Base-by-base conservation (phyloP, 2,113 vertebrate genomes). In the Pelvicachromis taeniatus region DNA sequence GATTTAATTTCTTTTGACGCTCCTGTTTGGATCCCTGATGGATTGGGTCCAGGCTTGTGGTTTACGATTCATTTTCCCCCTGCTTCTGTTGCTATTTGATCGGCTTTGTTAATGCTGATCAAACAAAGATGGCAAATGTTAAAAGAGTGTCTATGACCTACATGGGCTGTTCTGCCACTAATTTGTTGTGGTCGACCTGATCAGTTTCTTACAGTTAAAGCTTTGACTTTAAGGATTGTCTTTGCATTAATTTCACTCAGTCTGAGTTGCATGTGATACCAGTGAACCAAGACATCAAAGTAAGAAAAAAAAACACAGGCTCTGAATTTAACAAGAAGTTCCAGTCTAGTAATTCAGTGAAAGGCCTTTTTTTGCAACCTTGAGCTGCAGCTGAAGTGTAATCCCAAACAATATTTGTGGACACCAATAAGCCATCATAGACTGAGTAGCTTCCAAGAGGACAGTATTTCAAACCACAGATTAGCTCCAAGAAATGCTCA, bases 1-100 rank as follows among this genome's bases (percentile, higher is more conserved):
- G 81, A 91, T 92, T 94, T 91, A 68, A 92, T 93, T 94, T 89
- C 70, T 82, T 91, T 89, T 90, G 89, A 89, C 52, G 16, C 75
- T 70, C 77, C 85, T 85, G 83, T 84, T 89, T n/a, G 38, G 80
- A 90, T 91, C 87, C 78, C 91, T 87, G 87, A 88, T 89, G 90
- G 89, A 90, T 90, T 81, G 77, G 81, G 40, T 84, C 61, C 23
- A 59, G 68, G 63, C 56, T 77, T 75, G 52, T 77, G 77, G 53
- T 89, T 81, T 86, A 85, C 82, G 79, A 87, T 88, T 88, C 17
- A 40, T 86, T 90, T 80, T 40, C 42, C 26, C 68, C 17, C 63
- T 82, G 50, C 38, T 90, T 65, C 31, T 26, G n/a, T 79, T 75
- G 84, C 83, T 91, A 89, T 94, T 93, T 93, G 89, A 92, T 93